Evolutionary conservation across 1,140 invertebrate genomes (phyloP), one percentile per base, ranked within the genome.

Genomic region (Plodia interpunctella): DNA sequence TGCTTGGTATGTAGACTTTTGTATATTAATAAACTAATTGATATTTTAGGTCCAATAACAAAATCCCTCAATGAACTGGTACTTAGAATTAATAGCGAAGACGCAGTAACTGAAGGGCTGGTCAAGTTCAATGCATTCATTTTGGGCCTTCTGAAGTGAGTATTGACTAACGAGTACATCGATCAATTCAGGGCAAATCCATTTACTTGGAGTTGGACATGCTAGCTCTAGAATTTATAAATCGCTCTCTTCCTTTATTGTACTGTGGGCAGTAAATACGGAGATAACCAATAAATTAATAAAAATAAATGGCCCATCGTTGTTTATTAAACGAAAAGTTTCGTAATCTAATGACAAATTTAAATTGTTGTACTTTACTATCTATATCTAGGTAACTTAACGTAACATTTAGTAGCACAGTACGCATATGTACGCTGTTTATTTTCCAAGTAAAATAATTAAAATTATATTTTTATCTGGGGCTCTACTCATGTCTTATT

Each of bases 111-210:
- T 3, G 96, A 97, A 84, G 96, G 95, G 61, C 92, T 95, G 76
- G 92, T 97, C 59, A 97, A 97, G 79, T 97, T 98, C 77, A 96
- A 97, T 84, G 96, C 96, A 55, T 97, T 98, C 83, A 93, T 97
- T 63, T 94, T 97, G 85, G 96, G 96, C 35, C 90, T 98, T 55
- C 89, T 97, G n/a, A 98, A 97, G 94, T 96, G 90, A 93, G 93
- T 92, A 62, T 15, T 25, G 6, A 25, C 21, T 25, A 25, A 25
- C 21, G n/a, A n/a, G 11, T 15, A 44, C n/a, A 15, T 44, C n/a
- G 38, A n/a, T 44, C 38, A 44, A 44, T 44, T 44, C n/a, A 44
- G 38, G 38, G 3, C 38, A 44, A 44, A 44, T 44, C 38, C 6
- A 44, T 44, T 15, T 2, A n/a, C 38, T 44, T 17, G 5, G 53